Base-by-base conservation (phyloP, 2,113 vertebrate species). In the Peucedramus taeniatus region DNA sequence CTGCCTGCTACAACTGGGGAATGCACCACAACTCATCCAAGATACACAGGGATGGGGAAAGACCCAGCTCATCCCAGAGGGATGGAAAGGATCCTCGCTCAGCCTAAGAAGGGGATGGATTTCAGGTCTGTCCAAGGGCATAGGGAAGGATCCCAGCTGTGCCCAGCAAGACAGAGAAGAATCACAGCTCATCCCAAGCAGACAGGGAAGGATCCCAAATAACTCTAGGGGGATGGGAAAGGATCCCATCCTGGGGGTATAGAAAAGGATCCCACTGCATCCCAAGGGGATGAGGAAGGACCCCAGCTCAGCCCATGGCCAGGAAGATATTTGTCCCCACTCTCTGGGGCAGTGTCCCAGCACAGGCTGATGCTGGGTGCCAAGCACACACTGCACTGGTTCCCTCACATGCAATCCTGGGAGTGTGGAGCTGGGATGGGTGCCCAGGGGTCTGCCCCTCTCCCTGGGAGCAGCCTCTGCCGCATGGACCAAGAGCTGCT, bases 1-100 rank as follows among this genome's bases (percentile, higher is more conserved):
- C 0, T 1, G 8, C 54, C 65, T 74, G 18, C 0, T 61, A 22
- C 2, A 7, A 11, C 14, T 5, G 4, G 31, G 37, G n/a, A 60
- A 61, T 2, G 4, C 53, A 71, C 7, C 3, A 3, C 2, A 1
- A 11, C 30, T 65, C 53, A 27, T n/a, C 60, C 1, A 3, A 63
- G 19, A n/a, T 10, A 45, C 26, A 21, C 2, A 1, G 13, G 8
- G 51, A 66, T 5, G 24, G 71, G 42, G 15, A 61, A 74, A 74
- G 53, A 79, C 15, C 24, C 47, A 49, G n/a, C 22, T 54, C 60
- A 54, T 7, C 47, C 33, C 42, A 47, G 13, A 13, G 30, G 9
- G 9, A 69, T 1, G 4, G 22, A 44, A 83, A 64, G 24, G 50
- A 57, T 31, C 26, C n/a, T 37, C 3, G 4, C 56, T 13, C 68